Evolutionary conservation across 2,888 invertebrate species (phyloP), one percentile per base, ranked within the genome.

Genomic region (Drosophila pseudotakahashii): DNA sequence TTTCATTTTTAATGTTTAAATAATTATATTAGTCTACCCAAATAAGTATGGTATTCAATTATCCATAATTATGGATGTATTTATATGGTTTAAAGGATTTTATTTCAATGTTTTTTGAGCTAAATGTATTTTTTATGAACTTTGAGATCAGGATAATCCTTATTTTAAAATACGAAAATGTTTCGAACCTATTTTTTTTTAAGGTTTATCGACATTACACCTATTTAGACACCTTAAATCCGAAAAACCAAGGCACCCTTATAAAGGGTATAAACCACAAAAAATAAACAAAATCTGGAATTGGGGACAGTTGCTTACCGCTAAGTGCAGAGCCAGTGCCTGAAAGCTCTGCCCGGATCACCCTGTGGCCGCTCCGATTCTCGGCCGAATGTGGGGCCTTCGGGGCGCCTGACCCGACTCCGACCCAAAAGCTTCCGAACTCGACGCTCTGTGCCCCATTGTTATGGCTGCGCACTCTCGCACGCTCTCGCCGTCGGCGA

Each of bases 361-460:
- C 58, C 58, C 58, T 63, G 62, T 63, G 34, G 11, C 26, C 41
- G 34, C 16, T 16, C 48, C 63, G 39, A 30, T 67, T 53, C 45
- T 48, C 11, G 26, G 3, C 14, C 3, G 30, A 47, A 32, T 47
- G 47, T 34, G 48, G 19, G 45, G 62, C 41, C 62, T 63, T 63
- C 62, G 62, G 41, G 62, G 37, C 62, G 47, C 32, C 78, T 85
- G 81, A 83, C 81, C 81, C 67, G 34, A 58, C 52, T 79, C 42
- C 42, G 78, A 62, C 78, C 62, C 66, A 55, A 23, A 23, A 41
- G 73, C 54, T 73, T 39, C 52, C 53, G 53, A 86, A 68, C 78
- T 73, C 67, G 14, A 11, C 23, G 69, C 48, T 71, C 58, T 37
- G 47, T 45, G 47, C 54, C 77, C 34, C 41, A 52, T 61, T 61